Evolutionary conservation across 2,888 invertebrate species (phyloP), one percentile per base, ranked within the genome.

Genomic region (Lapara coniferarum): DNA sequence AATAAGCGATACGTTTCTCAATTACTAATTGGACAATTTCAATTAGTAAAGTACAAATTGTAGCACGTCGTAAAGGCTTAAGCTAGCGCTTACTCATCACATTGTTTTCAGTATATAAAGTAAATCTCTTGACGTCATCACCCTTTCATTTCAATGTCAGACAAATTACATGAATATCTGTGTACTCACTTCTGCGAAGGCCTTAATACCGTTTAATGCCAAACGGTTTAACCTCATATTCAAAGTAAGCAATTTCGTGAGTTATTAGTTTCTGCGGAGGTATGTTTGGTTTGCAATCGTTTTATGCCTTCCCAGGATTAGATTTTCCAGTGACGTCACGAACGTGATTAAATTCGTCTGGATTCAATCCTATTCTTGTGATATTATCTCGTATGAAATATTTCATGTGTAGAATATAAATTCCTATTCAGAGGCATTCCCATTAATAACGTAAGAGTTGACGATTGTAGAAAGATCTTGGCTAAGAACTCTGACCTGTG

Each of bases 191-290:
- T 53, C 53, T 16, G n/a, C 6, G 3, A 53, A 16, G n/a, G n/a
- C 16, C 53, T 53, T 5, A 53, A 53, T 53, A 8, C n/a, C 16
- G 53, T 53, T 53, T 53, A 53, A 53, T 53, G 10, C 16, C 53
- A 53, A 53, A 53, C 7, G 16, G 53, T 53, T 53, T n/a, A 37
- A 37, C 37, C 53, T 53, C 53, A 53, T 53, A 53, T 53, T 53
- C 53, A 53, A 53, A 53, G 53, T 16, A 53, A 53, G 53, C 53
- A 53, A 53, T 53, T 53, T 53, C 53, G 53, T 53, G 16, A 53
- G 16, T 53, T 53, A 53, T 53, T 53, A 53, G n/a, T 16, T 16
- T 53, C 16, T 16, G 53, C 16, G 7, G n/a, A 53, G 53, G 2
- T 53, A 16, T 53, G 16, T 53, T 53, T 53, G 16, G 7, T 53